These are phyloP conservation scores for Aphidius gifuensis DNA, from an alignment of 1,140 invertebrate species.

Conservation along the genomic window DNA sequence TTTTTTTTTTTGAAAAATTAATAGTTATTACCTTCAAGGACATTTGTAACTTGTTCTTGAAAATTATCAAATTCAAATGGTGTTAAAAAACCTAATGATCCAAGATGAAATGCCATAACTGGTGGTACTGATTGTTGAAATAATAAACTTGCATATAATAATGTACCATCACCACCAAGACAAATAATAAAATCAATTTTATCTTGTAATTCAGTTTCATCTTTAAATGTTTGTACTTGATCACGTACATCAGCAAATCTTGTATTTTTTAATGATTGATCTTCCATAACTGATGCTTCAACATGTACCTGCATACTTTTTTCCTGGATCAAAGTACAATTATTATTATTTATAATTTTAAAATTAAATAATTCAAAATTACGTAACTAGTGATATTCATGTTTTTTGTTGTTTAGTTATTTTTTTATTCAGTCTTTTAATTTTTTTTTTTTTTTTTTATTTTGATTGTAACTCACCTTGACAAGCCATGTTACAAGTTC, in stretches of 20 bases:
- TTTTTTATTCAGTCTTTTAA: background rate
- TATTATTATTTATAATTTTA: constrained; percentile 18
- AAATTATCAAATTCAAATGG: constrained; percentile 96
- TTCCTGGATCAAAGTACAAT: constrained; percentile 59
- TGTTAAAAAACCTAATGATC: constrained; percentile 93
- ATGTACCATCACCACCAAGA: constrained; percentile 92
- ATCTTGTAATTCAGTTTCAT: constrained; percentile 84
- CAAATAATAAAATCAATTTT: constrained; percentile 97
- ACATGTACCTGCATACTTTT: constrained; percentile 94
- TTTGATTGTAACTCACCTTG: constrained; percentile 60
- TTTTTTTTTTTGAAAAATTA: background rate
- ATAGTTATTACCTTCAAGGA: constrained; percentile 69
- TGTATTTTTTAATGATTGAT: constrained; percentile 69
- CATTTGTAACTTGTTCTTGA: constrained; percentile 87
- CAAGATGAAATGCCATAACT: constrained; percentile 96
- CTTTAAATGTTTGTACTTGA: constrained; percentile 85
- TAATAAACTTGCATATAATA: constrained; percentile 89
- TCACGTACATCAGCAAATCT: constrained; percentile 74
- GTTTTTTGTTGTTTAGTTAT: background rate
- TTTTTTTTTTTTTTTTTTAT: constrained; percentile 13
- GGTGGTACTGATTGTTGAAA: constrained; percentile 96
- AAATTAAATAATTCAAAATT: background rate
- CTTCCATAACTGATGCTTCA: constrained; percentile 84
- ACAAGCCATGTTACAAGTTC: constrained; percentile 93
- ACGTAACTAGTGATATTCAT: background rate